phyloP scores from a whole-genome alignment of 2,113 vertebrate species.

The Anhinga rufa region DNA sequence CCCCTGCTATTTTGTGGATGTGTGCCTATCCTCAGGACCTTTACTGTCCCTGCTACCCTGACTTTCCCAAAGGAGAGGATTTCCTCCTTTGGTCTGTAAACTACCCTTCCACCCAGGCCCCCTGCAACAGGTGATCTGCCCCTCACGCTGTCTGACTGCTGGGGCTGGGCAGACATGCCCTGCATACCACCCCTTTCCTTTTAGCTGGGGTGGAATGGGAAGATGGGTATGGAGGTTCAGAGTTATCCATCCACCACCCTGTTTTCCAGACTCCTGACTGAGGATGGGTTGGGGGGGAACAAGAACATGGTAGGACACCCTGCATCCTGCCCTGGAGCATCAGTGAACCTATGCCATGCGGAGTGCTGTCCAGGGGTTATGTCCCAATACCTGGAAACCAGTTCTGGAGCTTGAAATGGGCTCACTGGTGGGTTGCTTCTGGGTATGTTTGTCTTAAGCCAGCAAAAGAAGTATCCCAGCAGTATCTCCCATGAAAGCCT shows the following conservation, averaged over 20 bases:
- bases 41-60: not conserved
- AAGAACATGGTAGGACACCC: not conserved
- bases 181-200: not conserved
- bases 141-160: not conserved
- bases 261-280: not conserved
- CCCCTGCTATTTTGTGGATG: not conserved
- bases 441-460: not conserved
- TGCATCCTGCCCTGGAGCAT: not conserved
- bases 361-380: not conserved
- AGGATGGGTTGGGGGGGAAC: not conserved
- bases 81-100: not conserved
- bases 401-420: not conserved
- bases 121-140: not conserved
- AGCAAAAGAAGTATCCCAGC: not conserved
- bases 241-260: not conserved
- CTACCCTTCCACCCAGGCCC: not conserved
- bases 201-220: not conserved
- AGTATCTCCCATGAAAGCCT: not conserved
- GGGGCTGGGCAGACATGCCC: not conserved
- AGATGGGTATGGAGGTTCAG: not conserved
- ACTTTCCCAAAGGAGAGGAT: not conserved
- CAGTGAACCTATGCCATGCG: not conserved
- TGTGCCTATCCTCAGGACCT: not conserved
- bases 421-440: not conserved
- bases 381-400: not conserved